Base-by-base conservation (phyloP, 2,797 vertebrate species). In the Morelia viridis region DNA sequence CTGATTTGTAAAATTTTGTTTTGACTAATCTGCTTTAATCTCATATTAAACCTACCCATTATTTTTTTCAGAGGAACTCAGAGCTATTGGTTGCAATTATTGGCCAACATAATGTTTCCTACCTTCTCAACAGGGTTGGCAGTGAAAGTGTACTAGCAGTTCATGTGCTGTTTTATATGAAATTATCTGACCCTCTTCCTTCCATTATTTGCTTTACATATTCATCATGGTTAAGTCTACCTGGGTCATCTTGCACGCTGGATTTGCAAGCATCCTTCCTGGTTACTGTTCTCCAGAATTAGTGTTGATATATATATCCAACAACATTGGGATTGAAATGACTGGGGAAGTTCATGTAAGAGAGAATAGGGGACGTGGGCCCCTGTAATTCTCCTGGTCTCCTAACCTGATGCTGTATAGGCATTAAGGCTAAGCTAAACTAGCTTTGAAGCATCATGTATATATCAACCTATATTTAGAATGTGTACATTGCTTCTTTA, bases 381-480 rank as follows among this genome's bases (percentile, higher is more conserved):
- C 60, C 19, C 6, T 31, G 56, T 56, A 26, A 61, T 10, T 3
- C 41, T 80, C 57, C 6, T 76, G 58, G 53, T 80, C n/a, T 92
- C 17, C 71, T 83, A 61, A 22, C 3, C 65, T 90, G 28, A 68
- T 62, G n/a, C 28, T 87, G 80, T 80, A 87, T 90, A 68, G 41
- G 41, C 41, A 41, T 90, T 87, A 83, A 7, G 57, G 85, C 50
- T 80, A 85, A 57, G 17, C 64, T 92, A 90, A 92, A 92, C 90
- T 87, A 92, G 46, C 68, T 87, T 90, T 87, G 57, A 62, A 80
- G 56, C 87, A 65, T 22, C 65, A 76, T 87, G 89, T 92, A 90
- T 90, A 92, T 80, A 83, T 92, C 89, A 80, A 56, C 89, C 68
- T 57, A 71, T 87, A 87, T 89, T 80, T 87, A 80, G 41, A 89